Evolutionary conservation across 2,888 invertebrate species (phyloP), one percentile per base, ranked within the genome.

Genomic region (Oasisia sp.): DNA sequence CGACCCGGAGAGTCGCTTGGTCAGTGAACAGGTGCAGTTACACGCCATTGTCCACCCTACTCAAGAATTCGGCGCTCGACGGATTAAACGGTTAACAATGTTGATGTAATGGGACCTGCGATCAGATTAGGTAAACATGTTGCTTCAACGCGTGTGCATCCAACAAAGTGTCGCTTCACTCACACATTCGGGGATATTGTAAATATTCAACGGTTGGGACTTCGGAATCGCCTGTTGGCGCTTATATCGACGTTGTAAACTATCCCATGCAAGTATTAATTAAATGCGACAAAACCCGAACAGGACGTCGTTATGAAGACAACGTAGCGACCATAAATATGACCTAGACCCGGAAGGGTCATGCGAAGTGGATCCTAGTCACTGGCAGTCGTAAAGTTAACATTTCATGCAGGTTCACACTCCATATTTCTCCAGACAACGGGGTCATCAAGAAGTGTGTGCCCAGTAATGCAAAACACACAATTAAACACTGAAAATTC

Each of bases 81-180:
- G n/a, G 74, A 74, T 74, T 74, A 74, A 74, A 74, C 74, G 74
- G 74, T 74, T 74, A 74, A 74, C 74, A 74, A n/a, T 74, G 74
- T 74, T 74, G 74, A 74, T 74, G 74, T 19, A 74, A 74, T 19
- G 27, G 19, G 19, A 74, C 19, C 27, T 7, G 74, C 74, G 27
- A 74, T n/a, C 74, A 74, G n/a, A 74, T 74, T 27, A 27, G 74
- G 14, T 74, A 19, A 50, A 50, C 50, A 50, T 74, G 19, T 27
- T 19, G 19, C 7, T 19, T 74, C 19, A 74, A 74, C n/a, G 27
- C 27, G 74, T n/a, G 7, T 7, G 19, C 7, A 5, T 27, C 74
- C 74, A n/a, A 74, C 19, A n/a, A 74, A 74, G 5, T 58, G 45
- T 50, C 3, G 14, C 14, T 12, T 50, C 14, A 50, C 14, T 7